A percentile compares a stretch with the other conserved stretches of the same genome.
These are phyloP conservation scores for Seriola quinqueradiata DNA, from an alignment of 2,113 vertebrate species.

Conservation along the genomic window DNA sequence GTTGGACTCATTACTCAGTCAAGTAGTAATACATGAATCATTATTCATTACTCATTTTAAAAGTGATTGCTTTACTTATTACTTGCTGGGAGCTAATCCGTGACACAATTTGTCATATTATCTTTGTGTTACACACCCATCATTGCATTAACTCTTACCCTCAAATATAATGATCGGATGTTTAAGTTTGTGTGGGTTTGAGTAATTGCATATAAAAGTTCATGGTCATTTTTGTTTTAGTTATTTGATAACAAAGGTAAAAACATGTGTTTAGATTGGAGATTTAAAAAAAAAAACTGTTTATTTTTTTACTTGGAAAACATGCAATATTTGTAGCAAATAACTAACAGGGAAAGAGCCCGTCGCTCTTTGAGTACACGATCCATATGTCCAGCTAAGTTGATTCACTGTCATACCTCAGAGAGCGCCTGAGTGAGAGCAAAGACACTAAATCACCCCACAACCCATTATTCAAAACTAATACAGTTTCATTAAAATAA, in stretches of 20 bases:
- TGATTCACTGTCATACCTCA: slow-evolving; percentile 11
- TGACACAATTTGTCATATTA: slow-evolving; percentile 29
- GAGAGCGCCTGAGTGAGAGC: slow-evolving; percentile 1
- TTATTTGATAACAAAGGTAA: background rate
- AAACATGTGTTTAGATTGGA: background rate
- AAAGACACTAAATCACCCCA: slow-evolving; percentile 38
- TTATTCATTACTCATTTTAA: slow-evolving; percentile 44
- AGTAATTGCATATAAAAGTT: no score
- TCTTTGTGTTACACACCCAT: slow-evolving; percentile 20
- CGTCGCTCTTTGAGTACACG: background rate
- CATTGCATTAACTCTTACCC: slow-evolving; percentile 6
- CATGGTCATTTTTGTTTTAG: background rate
- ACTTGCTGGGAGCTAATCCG: slow-evolving; percentile 25
- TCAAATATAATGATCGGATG: background rate
- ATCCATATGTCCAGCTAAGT: slow-evolving; percentile 1
- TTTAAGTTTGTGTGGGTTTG: background rate
- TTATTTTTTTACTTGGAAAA: background rate
- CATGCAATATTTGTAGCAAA: background rate
- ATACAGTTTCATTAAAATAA: slow-evolving; percentile 67
- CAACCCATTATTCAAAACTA: slow-evolving; percentile 62
- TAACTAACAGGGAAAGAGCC: background rate
- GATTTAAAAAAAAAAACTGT: background rate
- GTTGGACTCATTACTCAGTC: slow-evolving; percentile 40
- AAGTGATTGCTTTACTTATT: slow-evolving; percentile 39
- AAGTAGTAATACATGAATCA: slow-evolving; percentile 45